Base-by-base conservation (phyloP, 2,888 invertebrate genomes). In the Acheta domesticus region DNA sequence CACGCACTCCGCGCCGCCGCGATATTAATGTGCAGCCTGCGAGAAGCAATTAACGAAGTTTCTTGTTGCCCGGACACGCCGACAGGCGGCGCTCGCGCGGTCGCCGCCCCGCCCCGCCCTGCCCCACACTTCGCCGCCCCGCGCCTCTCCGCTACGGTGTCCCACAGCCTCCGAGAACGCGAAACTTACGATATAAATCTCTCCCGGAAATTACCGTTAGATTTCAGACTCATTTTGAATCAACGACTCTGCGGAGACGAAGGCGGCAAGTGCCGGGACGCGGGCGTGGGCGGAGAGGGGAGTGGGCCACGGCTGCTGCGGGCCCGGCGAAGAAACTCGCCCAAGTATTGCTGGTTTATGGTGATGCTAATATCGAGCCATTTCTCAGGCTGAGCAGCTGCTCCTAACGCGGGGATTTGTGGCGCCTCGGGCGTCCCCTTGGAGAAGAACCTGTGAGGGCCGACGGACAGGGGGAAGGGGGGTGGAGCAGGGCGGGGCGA, bases 1-100 rank as follows among this genome's bases (percentile, higher is more conserved):
- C 36, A 36, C 36, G 36, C 36, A 62, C 62, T 14, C 62, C 16
- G 12, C 62, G 62, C 62, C n/a, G 62, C 36, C 23, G 77, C 77
- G 77, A 77, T 77, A 80, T 78, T 81, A 81, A 77, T 81, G 79
- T 20, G 21, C 50, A 78, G 36, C 49, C 74, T 75, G 75, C 23
- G 80, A 79, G 79, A 80, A 80, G 81, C 78, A 80, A 81, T 81
- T 81, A 80, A 76, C 77, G 77, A 81, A 81, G 77, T 81, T 81
- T 81, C 80, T 81, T 80, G 75, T 75, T 49, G 78, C 62, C 4
- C 62, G 62, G 62, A 62, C 62, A 62, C 62, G 62, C 62, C 62
- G 62, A 62, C 62, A n/a, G 14, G 62, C 62, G 62, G 12, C 16
- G 16, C 62, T 62, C 62, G 14, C 62, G 12, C 36, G 4, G 36